These are phyloP conservation scores for Megalonaias nervosa DNA, from an alignment of 1,140 invertebrate genomes.

Conservation along the genomic window DNA sequence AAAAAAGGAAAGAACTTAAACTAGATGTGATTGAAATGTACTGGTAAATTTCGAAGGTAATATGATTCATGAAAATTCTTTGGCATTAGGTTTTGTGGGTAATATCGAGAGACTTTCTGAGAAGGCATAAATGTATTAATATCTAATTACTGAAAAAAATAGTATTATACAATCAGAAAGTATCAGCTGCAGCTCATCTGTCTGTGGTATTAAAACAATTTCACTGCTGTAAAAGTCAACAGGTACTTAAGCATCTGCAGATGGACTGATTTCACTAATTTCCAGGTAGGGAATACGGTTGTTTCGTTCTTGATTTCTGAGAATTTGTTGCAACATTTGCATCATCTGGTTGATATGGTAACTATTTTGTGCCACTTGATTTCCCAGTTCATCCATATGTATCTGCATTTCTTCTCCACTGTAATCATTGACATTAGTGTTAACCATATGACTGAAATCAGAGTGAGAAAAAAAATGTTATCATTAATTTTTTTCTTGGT, in stretches of 20 bases:
- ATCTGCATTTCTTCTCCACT: constrained; percentile 17
- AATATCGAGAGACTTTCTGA: too few species aligned
- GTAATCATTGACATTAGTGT: neutral
- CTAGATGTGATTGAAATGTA: too few species aligned
- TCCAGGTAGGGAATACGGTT: neutral
- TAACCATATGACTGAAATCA: neutral
- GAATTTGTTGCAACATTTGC: constrained; percentile 27
- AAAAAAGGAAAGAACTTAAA: too few species aligned
- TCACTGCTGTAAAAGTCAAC: too few species aligned
- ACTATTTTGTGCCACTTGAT: constrained; percentile 25
- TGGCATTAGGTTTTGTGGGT: too few species aligned
- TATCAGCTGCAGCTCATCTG: too few species aligned
- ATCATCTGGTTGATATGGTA: constrained; percentile 35
- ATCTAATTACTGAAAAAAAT: too few species aligned
- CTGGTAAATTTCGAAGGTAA: too few species aligned
- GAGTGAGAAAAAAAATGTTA: neutral
- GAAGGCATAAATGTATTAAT: too few species aligned
- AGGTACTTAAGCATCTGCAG: neutral
- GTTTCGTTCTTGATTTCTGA: constrained; percentile 7
- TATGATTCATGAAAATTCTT: too few species aligned
- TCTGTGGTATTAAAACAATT: too few species aligned
- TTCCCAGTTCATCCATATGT: constrained; percentile 34
- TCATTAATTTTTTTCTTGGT: neutral
- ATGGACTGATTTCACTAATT: neutral
- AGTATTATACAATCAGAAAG: too few species aligned